Conservation (phyloP, 2,888 invertebrate species). For the Synanthedon myopaeformis region DNA sequence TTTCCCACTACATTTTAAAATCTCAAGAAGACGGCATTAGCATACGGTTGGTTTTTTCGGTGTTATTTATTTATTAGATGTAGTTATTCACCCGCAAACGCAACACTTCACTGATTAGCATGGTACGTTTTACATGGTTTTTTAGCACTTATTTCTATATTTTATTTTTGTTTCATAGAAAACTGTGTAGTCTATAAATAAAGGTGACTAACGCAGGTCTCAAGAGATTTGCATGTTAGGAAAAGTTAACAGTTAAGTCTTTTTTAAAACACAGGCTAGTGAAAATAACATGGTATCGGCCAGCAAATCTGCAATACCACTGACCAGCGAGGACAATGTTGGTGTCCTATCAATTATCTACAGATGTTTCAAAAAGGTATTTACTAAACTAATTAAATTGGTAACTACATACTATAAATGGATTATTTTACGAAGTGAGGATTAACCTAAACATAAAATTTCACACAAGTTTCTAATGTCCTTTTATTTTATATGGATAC, state of each 20-base stretch:
- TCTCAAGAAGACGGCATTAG: constrained; percentile 1
- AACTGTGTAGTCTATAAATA: constrained; percentile 33
- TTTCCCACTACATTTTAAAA: too few species aligned
- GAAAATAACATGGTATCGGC: constrained; percentile 48
- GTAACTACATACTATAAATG: too few species aligned
- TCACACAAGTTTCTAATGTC: too few species aligned
- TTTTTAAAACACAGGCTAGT: constrained; percentile 25
- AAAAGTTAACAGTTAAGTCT: neutral
- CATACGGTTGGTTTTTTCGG: constrained; percentile 31
- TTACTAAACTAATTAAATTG: too few species aligned
- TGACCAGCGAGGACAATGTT: constrained; percentile 52
- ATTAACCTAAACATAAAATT: too few species aligned
- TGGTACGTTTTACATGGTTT: constrained; percentile 28
- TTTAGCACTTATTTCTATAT: neutral
- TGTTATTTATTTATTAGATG: constrained; percentile 23
- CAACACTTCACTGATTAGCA: constrained; percentile 19
- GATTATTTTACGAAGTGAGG: too few species aligned
- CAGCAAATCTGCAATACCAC: constrained; percentile 52
- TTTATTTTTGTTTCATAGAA: neutral
- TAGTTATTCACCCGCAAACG: constrained; percentile 20
- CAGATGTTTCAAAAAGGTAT: constrained; percentile 74
- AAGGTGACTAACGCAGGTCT: constrained; percentile 25
- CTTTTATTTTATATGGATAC: too few species aligned
- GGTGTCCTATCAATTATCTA: constrained; percentile 73
- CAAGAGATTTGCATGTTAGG: neutral